Evolutionary conservation across 2,797 vertebrate species (phyloP).

Genomic region (Cossypha niveicapilla): DNA sequence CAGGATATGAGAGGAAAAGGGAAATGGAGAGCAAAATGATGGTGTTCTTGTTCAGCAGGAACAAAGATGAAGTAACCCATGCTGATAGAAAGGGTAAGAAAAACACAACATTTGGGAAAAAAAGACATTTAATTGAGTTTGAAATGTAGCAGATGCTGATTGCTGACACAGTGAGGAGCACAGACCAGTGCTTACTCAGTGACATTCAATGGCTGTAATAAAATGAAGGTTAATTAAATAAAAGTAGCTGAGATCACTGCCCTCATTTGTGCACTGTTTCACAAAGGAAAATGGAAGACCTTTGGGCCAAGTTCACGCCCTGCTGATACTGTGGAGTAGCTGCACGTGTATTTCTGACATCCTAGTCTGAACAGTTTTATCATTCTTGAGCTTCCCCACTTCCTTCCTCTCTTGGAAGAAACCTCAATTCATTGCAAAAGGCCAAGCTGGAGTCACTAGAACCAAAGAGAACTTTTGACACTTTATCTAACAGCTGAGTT

Average conservation of each 20-base stretch:
- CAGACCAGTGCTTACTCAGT: background rate
- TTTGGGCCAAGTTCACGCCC: background rate
- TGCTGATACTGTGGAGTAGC: background rate
- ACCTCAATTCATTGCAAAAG: background rate
- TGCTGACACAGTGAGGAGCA: background rate
- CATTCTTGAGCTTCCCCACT: background rate
- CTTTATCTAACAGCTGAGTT: background rate
- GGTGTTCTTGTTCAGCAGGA: background rate
- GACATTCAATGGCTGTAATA: background rate
- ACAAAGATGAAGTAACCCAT: background rate
- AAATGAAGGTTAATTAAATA: slow-evolving; percentile 33
- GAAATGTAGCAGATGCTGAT: background rate
- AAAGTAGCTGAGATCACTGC: background rate
- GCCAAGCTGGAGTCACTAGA: background rate
- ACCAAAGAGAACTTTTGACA: background rate
- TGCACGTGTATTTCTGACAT: background rate
- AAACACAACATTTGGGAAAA: background rate
- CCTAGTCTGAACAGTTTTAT: background rate
- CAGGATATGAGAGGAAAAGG: background rate
- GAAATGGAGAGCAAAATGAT: background rate
- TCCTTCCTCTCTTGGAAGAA: background rate
- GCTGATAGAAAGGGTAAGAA: background rate
- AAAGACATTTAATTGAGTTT: background rate
- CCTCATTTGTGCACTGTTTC: background rate
- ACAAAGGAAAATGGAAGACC: background rate